Conservation (phyloP, 2,113 vertebrate genomes). For the Sebastes fasciatus region DNA sequence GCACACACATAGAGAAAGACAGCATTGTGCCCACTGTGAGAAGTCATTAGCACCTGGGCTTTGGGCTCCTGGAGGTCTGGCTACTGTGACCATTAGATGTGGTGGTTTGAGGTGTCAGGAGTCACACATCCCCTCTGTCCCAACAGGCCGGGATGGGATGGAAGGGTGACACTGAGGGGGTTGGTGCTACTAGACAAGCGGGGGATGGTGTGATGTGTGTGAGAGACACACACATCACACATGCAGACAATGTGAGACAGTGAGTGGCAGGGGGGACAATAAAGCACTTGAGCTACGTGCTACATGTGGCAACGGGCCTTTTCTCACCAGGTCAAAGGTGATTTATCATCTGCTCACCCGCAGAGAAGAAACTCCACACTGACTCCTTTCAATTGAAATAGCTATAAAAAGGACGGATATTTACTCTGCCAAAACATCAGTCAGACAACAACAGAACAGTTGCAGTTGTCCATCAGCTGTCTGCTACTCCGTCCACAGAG, state of each 20-base stretch:
- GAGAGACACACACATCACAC: constrained; percentile 6
- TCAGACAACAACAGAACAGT: constrained; percentile 60
- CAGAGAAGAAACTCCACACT: background rate
- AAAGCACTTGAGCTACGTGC: constrained; percentile 38
- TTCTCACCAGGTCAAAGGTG: constrained; percentile 63
- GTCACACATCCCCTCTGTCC: constrained; percentile 50
- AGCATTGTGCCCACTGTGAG: constrained; percentile 53
- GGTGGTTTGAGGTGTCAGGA: constrained; percentile 46
- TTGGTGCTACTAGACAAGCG: background rate
- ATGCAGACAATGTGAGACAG: constrained; percentile 24
- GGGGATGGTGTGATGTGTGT: constrained; percentile 44
- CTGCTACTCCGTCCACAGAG: background rate
- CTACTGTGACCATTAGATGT: constrained; percentile 41
- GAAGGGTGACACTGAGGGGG: background rate
- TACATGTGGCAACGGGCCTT: constrained; percentile 31
- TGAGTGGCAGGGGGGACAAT: constrained; percentile 51
- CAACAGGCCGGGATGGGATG: background rate
- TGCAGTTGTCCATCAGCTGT: constrained; percentile 52
- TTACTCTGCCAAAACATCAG: constrained; percentile 42
- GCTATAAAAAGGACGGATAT: constrained; percentile 13
- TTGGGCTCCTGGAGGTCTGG: constrained; percentile 45
- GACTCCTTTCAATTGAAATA: constrained; percentile 36
- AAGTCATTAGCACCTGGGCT: constrained; percentile 68
- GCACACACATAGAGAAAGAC: constrained; percentile 19
- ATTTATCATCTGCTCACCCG: constrained; percentile 41